Conservation (phyloP, 2,113 vertebrate species). For the Gallinago media region DNA sequence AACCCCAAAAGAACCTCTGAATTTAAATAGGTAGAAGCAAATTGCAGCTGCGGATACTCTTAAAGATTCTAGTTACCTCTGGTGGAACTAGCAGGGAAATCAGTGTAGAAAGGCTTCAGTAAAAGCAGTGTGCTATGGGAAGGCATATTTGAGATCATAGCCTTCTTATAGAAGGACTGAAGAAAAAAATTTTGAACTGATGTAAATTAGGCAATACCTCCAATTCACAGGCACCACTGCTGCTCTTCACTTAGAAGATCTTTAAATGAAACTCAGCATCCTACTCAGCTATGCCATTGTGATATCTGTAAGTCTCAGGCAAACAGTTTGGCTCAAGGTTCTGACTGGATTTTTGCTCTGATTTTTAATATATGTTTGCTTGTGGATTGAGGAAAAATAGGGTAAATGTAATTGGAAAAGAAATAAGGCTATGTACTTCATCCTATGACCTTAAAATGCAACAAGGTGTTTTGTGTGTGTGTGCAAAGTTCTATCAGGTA, state of each 20-base stretch:
- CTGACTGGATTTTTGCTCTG: neutral
- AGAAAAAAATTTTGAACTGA: neutral
- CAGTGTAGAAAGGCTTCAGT: neutral
- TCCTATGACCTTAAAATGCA: neutral
- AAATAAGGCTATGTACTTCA: neutral
- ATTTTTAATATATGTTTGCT: neutral
- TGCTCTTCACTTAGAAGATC: neutral
- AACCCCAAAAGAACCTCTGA: neutral
- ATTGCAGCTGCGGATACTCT: neutral
- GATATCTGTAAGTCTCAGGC: neutral
- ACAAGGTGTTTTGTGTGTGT: neutral
- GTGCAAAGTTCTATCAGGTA: neutral
- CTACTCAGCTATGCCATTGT: neutral
- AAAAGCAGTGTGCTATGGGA: neutral
- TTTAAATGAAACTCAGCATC: neutral
- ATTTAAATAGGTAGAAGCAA: constrained; percentile 1
- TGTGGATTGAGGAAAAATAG: neutral
- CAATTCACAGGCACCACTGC: neutral
- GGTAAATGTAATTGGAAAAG: neutral
- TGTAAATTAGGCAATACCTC: neutral
- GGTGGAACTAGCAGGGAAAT: neutral
- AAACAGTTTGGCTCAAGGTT: neutral
- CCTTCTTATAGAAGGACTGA: neutral
- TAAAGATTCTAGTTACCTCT: neutral
- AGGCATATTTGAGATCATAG: neutral